Evolutionary conservation across 2,888 invertebrate species (phyloP), one percentile per base, ranked within the genome.

Genomic region (Nomada hirtipes): DNA sequence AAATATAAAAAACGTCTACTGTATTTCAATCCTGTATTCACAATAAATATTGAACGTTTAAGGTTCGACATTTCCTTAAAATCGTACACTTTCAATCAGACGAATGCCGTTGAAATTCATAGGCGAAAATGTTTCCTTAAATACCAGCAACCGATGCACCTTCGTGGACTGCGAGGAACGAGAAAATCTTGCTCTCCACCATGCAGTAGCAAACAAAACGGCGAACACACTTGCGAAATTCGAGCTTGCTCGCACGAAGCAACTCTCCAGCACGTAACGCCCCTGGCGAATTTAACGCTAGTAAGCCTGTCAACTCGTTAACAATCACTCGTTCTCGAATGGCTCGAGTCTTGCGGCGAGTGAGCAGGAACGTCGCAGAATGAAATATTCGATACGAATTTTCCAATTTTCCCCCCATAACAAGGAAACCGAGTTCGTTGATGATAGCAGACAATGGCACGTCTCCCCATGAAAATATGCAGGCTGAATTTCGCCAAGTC

Each of bases 241-340:
- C 15, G 23, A 47, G 42, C 15, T 18, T 3, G 47, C 44, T 9
- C 42, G 23, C 20, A 11, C 36, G n/a, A 13, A 7, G 26, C 60
- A 20, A 29, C 15, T 67, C 23, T 47, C 55, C n/a, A 10, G 15
- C 47, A 59, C 29, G 59, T 26, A 69, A 69, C 18, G 23, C 70
- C n/a, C 23, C 20, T 2, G 18, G 26, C 52, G 36, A 64, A 70
- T 50, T 53, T 65, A 50, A 47, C 55, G 11, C 15, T n/a, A n/a
- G 20, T 61, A 76, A 70, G 76, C 53, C 29, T 44, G 26, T 42
- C 13, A 26, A 60, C 65, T 79, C 60, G 79, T 79, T 79, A 79
- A 65, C 76, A 71, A 69, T 76, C 65, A 47, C 69, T 44, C 18
- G 65, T 50, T 47, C 20, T 20, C 65, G 15, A 71, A 70, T 76